These are phyloP conservation scores for Trigoniulus corallinus DNA, from an alignment of 1,140 invertebrate species.

Conservation along the genomic window DNA sequence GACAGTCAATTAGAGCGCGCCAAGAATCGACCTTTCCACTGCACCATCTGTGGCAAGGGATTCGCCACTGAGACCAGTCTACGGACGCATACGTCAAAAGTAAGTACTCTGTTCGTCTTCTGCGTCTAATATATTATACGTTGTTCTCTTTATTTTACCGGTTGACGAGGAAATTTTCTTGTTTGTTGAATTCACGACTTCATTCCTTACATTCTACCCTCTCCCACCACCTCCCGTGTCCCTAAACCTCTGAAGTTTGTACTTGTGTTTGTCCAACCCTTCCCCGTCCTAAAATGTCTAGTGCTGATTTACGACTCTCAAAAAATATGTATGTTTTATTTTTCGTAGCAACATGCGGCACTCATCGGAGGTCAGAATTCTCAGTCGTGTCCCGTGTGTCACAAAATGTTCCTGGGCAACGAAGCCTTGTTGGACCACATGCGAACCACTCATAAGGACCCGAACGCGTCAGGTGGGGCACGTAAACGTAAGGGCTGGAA, in stretches of 20 bases:
- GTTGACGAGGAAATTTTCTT: constrained; percentile 4
- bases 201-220: too few relatives aligned
- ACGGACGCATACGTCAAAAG: constrained; percentile 88
- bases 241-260: too few relatives aligned
- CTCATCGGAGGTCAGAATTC: constrained; percentile 69
- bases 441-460: constrained; percentile 87
- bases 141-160: constrained; percentile 2
- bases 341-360: constrained; percentile 78
- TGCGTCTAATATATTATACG: not conserved
- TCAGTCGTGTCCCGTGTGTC: constrained; percentile 67
- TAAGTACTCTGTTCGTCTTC: too few relatives aligned
- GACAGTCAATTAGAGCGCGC: constrained; percentile 87
- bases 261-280: too few relatives aligned
- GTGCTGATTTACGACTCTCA: too few relatives aligned
- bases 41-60: constrained; percentile 88
- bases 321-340: too few relatives aligned
- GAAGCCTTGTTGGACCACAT: constrained; percentile 88
- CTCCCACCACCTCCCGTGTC: too few relatives aligned
- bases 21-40: constrained; percentile 87
- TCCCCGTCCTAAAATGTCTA: too few relatives aligned
- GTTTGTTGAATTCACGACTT: constrained; percentile 1
- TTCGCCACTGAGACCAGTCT: constrained; percentile 91
- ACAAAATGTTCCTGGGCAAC: constrained; percentile 78
- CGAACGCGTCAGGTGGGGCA: constrained; percentile 65
- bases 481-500: constrained; percentile 45